Evolutionary conservation across 2,797 vertebrate genomes (phyloP), one percentile per base, ranked within the genome.

Genomic region (Buceros bicornis): DNA sequence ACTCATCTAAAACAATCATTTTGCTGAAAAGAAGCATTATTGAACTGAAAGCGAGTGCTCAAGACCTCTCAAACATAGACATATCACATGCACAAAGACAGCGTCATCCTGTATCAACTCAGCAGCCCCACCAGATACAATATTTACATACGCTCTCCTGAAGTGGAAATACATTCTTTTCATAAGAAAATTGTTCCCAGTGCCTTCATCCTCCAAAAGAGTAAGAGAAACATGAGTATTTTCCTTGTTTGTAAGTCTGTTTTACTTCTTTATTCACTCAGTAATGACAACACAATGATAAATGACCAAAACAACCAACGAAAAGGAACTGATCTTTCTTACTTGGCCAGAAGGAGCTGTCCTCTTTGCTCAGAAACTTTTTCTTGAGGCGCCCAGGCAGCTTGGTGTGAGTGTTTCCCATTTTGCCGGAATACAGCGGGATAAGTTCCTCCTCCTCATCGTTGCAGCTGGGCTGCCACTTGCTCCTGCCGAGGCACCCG

Each of bases 261-360:
- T 82, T 76, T 64, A 25, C 47, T 62, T 48, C 57, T 24, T 40
- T 78, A 45, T 64, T 43, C 71, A 28, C 42, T 66, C 42, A 31
- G 0, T 21, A 72, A 76, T 1, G 16, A 79, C 53, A 80, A 24
- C 18, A 11, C 24, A 74, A n/a, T 0, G 3, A 64, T 42, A 79
- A 87, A 82, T 2, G 7, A 87, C 51, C 35, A 10, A 33, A 81
- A 69, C 0, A 18, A 48, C 72, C 72, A 73, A 43, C 4, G 3
- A 89, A 81, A 81, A 67, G n/a, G 24, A 94, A 37, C n/a, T 3
- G 8, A 45, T 93, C 53, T 71, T 50, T 98, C 98, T 99, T 99
- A 96, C 98, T 98, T 48, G 98, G 98, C 99, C 99, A 99, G 72
- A 99, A 98, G 69, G 98, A 98, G 92, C 95, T 98, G 50, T 97